Evolutionary conservation across 2,888 invertebrate genomes (phyloP), one percentile per base, ranked within the genome.

Genomic region (Ochropleura plecta): DNA sequence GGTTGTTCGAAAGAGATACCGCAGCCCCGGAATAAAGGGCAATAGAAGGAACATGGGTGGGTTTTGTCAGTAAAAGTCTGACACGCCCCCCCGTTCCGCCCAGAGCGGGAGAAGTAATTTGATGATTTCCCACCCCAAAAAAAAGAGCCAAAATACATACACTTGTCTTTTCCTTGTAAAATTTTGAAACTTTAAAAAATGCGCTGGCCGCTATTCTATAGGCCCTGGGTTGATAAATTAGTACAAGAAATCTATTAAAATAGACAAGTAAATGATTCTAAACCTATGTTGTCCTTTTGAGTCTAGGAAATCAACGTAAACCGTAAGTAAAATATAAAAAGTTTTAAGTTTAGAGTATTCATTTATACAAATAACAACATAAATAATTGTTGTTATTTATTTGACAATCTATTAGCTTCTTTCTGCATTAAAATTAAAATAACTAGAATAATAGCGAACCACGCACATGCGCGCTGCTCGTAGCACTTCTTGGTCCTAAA

Each of bases 381-480:
- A 30, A 30, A 57, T 30, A 30, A 6, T 16, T 65, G 12, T 12
- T 49, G 18, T 40, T 42, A 3, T 14, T 66, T 7, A 30, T 30
- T 49, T 14, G 1, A 16, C n/a, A 66, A n/a, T 30, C 3, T 30
- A 30, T 2, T 2, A n/a, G 3, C 5, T 30, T 30, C 30, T n/a
- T n/a, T 5, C 6, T 66, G 40, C 30, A 8, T 51, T 55, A 6
- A 20, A 57, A 57, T 12, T 53, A 53, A n/a, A 53, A 2, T 53
- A 53, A 53, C 14, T 10, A n/a, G 55, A 20, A 12, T 2, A 12
- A 1, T 20, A n/a, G n/a, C n/a, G n/a, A n/a, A n/a, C n/a, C n/a
- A n/a, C n/a, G n/a, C n/a, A n/a, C n/a, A n/a, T 57, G 10, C 30
- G 46, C 60, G 69, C 63, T 79, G 68, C 74, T 49, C 51, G 80